These are phyloP conservation scores for Drosophila lowei DNA, from an alignment of 1,140 invertebrate genomes.

Conservation along the genomic window DNA sequence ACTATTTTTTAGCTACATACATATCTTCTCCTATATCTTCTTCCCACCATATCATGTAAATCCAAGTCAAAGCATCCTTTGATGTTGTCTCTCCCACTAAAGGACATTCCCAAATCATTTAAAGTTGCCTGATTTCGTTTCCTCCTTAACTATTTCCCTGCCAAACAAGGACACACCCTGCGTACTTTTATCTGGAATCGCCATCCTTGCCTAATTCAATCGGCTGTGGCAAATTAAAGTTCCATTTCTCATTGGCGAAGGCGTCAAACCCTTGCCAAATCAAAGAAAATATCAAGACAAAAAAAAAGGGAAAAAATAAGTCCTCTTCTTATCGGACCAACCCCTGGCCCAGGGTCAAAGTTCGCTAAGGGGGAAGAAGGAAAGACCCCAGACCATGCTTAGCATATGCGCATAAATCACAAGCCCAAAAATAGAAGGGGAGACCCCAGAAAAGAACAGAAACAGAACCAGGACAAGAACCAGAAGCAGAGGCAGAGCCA, in stretches of 20 bases:
- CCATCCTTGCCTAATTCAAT: slow-evolving; percentile 72
- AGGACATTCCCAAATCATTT: not conserved
- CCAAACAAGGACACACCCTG: not conserved
- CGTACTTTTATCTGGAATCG: slow-evolving; percentile 13
- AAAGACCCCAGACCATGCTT: slow-evolving; percentile 21
- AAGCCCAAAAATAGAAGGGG: slow-evolving; percentile 29
- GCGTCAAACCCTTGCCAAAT: slow-evolving; percentile 63
- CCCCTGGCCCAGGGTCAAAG: slow-evolving; percentile 61
- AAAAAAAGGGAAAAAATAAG: slow-evolving; percentile 42
- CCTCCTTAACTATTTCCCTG: too few relatives aligned
- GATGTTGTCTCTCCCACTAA: too few relatives aligned
- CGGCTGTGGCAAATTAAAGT: slow-evolving; percentile 77
- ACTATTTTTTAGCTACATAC: too few relatives aligned
- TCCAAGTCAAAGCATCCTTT: too few relatives aligned
- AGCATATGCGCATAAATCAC: slow-evolving; percentile 82
- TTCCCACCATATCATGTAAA: too few relatives aligned
- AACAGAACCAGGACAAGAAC: too few relatives aligned
- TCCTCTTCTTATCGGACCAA: slow-evolving; percentile 48
- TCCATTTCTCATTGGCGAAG: slow-evolving; percentile 61
- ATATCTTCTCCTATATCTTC: too few relatives aligned
- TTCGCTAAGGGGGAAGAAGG: slow-evolving; percentile 12
- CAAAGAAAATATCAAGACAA: too few relatives aligned
- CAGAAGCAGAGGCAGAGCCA: too few relatives aligned
- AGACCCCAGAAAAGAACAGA: not conserved
- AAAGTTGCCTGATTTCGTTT: not conserved